Evolutionary conservation across 2,113 vertebrate genomes (phyloP).

Genomic region (Nibea coibor): DNA sequence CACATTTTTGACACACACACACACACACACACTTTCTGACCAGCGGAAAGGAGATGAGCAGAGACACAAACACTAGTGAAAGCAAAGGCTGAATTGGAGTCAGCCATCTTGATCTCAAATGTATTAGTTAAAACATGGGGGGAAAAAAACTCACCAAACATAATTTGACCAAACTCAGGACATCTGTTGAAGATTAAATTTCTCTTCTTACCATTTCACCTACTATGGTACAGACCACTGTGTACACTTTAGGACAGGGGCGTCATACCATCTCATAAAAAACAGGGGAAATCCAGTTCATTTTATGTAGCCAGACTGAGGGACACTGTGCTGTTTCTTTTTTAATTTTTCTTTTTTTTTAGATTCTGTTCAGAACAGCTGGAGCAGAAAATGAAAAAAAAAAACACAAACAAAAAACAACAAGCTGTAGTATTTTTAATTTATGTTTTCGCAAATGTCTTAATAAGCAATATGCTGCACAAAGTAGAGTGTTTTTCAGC

Average conservation of each 20-base stretch:
- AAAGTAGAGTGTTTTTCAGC: conserved; percentile 80
- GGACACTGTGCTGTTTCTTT: conserved; percentile 77
- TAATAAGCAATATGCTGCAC: conserved; percentile 86
- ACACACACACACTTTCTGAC: conserved; percentile 22
- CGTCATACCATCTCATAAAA: conserved; percentile 35
- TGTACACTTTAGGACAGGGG: conserved; percentile 39
- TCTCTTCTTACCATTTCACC: conserved; percentile 25
- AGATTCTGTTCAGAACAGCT: conserved; percentile 68
- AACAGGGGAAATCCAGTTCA: conserved; percentile 47
- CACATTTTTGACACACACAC: background rate
- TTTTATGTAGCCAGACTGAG: conserved; percentile 78
- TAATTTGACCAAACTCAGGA: conserved; percentile 65
- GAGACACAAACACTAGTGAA: conserved; percentile 50
- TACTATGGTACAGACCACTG: conserved; percentile 53
- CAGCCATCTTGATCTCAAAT: conserved; percentile 13
- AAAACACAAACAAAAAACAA: conserved; percentile 35
- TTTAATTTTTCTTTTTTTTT: conserved; percentile 30
- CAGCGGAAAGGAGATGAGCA: conserved; percentile 22
- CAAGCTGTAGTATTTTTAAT: conserved; percentile 81
- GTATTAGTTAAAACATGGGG: conserved; percentile 1
- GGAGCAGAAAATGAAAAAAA: conserved; percentile 57
- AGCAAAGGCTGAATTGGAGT: conserved; percentile 9
- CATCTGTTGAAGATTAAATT: conserved; percentile 35
- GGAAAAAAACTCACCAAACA: background rate
- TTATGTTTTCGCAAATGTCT: conserved; percentile 86